Evolutionary conservation across 2,113 vertebrate species (phyloP).

Genomic region (Podilymbus podiceps): DNA sequence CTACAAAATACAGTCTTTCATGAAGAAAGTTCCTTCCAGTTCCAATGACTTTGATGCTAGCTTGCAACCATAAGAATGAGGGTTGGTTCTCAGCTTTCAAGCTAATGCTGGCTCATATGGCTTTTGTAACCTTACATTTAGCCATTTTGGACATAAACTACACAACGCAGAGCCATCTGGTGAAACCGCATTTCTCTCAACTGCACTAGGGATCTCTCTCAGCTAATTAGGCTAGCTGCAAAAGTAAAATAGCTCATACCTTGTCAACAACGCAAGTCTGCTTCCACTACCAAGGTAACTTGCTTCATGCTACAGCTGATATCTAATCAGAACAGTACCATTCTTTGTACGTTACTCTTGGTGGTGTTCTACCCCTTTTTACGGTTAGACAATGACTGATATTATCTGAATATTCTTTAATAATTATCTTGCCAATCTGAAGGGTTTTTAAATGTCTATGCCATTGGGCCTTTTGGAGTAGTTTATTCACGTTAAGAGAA

Average conservation of each 20-base stretch:
- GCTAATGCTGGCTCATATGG: neutral
- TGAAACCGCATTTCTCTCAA: neutral
- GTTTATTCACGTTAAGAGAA: neutral
- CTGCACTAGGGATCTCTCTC: neutral
- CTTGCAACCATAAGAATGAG: neutral
- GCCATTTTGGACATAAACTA: neutral
- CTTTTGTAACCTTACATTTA: neutral
- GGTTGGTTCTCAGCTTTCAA: neutral
- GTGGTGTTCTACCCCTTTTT: neutral
- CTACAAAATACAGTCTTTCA: neutral
- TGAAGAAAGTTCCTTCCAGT: neutral
- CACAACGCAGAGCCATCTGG: neutral
- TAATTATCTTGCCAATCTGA: neutral
- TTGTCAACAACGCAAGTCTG: neutral
- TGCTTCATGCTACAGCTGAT: neutral
- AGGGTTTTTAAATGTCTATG: accelerated
- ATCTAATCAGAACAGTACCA: neutral
- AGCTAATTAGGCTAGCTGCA: neutral
- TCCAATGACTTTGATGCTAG: neutral
- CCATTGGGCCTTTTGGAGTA: neutral
- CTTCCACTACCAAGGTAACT: neutral
- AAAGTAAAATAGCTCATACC: neutral
- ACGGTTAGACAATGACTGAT: neutral
- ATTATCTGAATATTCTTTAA: neutral
- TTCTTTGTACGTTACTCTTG: neutral